Evolutionary conservation across 37 sponge, comb jelly and placozoan species (phyloP), one percentile per base, ranked within the genome.

Genomic region (Beroe ovata): DNA sequence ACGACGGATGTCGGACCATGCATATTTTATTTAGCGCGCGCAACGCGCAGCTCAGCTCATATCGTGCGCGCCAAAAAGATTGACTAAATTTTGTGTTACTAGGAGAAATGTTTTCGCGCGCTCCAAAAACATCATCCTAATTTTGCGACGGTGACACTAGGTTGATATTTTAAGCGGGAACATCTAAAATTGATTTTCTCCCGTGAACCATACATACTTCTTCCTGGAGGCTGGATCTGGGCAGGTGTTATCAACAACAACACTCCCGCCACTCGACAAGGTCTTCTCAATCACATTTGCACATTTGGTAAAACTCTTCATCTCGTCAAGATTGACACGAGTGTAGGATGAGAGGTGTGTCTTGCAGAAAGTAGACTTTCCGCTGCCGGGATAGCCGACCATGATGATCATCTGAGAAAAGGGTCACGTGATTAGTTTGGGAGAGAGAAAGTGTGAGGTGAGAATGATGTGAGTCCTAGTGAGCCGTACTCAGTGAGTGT

Each of bases 231-330:
- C 94, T 0, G 14, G 33, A 91, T 96, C 96, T 26, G 96, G 96
- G 59, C 90, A 94, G 0, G 96, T 96, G 88, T 96, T 96, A 89
- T 96, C 96, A 39, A 96, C 64, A 42, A 92, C 96, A 37, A 92
- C 95, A 89, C 90, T 91, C 71, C 66, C 88, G 0, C 95, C 94
- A 38, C 64, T 89, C 23, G 58, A 35, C 29, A 96, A 41, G 1
- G 38, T 39, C 16, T 20, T 42, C 28, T 91, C 72, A 39, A 93
- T 92, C 37, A 91, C 77, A 16, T 39, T 59, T 1, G 93, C 94
- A 92, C 96, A 96, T 41, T 94, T 96, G 58, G 92, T 91, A 92
- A 92, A 92, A 8, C 91, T 84, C 38, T 92, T 92, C 30, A 96
- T 88, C 0, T 21, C 60, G 72, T 96, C 96, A 60, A 93, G 84